These are phyloP conservation scores for Eriosoma lanigerum DNA, from an alignment of 1,140 invertebrate genomes.

Conservation along the genomic window DNA sequence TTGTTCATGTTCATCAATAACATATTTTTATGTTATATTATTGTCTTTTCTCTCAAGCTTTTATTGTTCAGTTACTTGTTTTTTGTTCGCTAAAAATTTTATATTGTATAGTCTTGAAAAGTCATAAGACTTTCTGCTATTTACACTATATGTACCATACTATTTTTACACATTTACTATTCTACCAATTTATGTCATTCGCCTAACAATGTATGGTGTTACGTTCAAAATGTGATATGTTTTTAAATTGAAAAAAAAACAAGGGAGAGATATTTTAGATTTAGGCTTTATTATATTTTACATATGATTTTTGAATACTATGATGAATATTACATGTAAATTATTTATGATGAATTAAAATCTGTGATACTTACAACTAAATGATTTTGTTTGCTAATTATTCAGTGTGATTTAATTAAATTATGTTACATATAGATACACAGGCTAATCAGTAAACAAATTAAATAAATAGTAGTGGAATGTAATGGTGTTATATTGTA, in stretches of 20 bases:
- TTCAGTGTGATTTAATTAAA: no score
- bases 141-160: conserved; percentile 10
- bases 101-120: conserved; percentile 8
- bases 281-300: conserved; percentile 47
- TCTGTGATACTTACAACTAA: conserved; percentile 48
- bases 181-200: conserved; percentile 12
- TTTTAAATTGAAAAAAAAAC: conserved; percentile 35
- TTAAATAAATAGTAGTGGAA: no score
- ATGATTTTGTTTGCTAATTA: neutral
- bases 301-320: conserved; percentile 45
- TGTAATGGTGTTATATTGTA: no score
- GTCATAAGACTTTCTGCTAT: neutral
- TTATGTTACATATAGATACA: no score
- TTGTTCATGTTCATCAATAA: conserved; percentile 38
- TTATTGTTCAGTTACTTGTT: conserved; percentile 26
- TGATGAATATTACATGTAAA: conserved; percentile 44
- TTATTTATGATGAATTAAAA: conserved; percentile 51
- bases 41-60: conserved; percentile 8
- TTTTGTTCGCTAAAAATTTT: conserved; percentile 1
- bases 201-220: conserved; percentile 25
- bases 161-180: conserved; percentile 29
- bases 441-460: no score
- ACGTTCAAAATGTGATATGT: conserved; percentile 47
- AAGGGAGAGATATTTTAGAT: conserved; percentile 26
- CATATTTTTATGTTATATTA: conserved; percentile 27